phyloP scores from a whole-genome alignment of 1,140 invertebrate species.

The Plectus sambesii region DNA sequence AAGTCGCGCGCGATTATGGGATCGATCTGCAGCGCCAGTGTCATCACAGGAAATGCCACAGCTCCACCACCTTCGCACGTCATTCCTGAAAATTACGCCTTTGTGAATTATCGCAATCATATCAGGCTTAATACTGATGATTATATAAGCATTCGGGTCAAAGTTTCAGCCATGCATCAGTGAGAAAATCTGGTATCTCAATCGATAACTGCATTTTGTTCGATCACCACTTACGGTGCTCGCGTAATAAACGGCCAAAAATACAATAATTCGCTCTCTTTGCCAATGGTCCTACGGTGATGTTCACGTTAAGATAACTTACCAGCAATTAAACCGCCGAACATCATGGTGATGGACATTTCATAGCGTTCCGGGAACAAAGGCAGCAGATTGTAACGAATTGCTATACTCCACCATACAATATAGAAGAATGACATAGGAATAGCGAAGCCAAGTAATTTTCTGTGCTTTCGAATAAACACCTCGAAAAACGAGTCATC shows the following conservation, averaged over 20 bases:
- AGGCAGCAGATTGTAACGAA: constrained; percentile 31
- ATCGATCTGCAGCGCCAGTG: constrained; percentile 30
- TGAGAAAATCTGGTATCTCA: no score
- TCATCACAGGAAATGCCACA: constrained; percentile 43
- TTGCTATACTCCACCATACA: constrained; percentile 33
- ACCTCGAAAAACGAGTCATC: no score
- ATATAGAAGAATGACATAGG: constrained; percentile 12
- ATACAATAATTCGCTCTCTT: no score
- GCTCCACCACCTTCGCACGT: constrained; percentile 34
- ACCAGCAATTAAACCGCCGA: constrained; percentile 29
- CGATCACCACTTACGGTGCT: no score
- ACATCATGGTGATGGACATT: constrained; percentile 34
- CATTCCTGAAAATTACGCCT: constrained; percentile 28
- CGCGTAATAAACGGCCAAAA: no score
- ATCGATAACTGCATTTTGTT: no score
- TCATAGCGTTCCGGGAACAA: constrained; percentile 20
- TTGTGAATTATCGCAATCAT: no score
- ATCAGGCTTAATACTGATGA: no score
- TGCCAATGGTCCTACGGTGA: background rate
- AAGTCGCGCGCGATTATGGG: constrained; percentile 38
- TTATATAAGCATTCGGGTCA: no score
- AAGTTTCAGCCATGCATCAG: no score
- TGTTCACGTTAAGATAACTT: constrained; percentile 11
- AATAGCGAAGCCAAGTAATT: no score
- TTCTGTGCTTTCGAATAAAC: no score